Conservation (phyloP, 1,140 invertebrate species). For the Mycetomoellerius zeteki region DNA sequence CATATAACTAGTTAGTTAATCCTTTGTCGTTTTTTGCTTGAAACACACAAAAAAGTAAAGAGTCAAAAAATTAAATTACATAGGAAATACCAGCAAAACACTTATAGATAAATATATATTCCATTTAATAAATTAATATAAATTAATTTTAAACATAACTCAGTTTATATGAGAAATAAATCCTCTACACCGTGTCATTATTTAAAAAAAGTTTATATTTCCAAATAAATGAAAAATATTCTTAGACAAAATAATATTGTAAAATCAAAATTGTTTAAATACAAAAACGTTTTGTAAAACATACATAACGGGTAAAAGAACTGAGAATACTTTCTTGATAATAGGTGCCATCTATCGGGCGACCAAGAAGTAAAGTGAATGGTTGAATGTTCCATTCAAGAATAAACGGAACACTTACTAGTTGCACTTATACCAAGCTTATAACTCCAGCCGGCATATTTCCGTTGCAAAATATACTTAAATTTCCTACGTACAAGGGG, state of each 20-base stretch:
- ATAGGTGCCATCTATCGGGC: constrained; percentile 57
- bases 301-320: not conserved
- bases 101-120: not conserved
- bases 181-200: not conserved
- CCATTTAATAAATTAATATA: constrained; percentile 5
- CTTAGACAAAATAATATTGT: not conserved
- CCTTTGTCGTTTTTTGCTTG: not conserved
- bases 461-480: constrained; percentile 5
- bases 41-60: not conserved
- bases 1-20: not conserved
- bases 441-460: constrained; percentile 67
- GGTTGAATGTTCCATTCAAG: constrained; percentile 34
- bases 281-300: not conserved
- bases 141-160: constrained; percentile 11
- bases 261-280: constrained; percentile 24
- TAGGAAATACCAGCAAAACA: not conserved
- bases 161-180: not conserved
- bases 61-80: not conserved
- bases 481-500: not conserved
- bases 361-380: constrained; percentile 8
- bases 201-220: not conserved
- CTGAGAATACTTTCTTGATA: constrained; percentile 42
- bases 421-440: constrained; percentile 57
- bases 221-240: not conserved
- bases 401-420: constrained; percentile 66